These are phyloP conservation scores for Clarias batrachus DNA, from an alignment of 2,113 vertebrate species.

Conservation along the genomic window DNA sequence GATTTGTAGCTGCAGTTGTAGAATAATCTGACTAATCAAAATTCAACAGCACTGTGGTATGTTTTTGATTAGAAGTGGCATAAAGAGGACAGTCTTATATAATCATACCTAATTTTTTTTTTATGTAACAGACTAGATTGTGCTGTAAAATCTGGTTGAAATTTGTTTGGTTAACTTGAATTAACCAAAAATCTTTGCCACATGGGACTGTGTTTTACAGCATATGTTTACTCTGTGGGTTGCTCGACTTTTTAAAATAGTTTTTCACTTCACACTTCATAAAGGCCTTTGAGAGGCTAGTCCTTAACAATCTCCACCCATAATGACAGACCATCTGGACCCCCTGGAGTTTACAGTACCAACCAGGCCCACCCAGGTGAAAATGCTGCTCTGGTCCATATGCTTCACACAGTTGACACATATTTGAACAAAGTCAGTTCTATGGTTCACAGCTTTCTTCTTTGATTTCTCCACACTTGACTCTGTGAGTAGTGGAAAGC, in stretches of 20 bases:
- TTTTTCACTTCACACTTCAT: conserved; percentile 24
- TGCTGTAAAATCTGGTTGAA: not conserved
- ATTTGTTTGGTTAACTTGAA: not conserved
- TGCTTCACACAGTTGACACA: conserved; percentile 20
- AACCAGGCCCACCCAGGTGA: conserved; percentile 26
- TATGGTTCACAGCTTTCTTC: not conserved
- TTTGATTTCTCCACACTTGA: conserved; percentile 5
- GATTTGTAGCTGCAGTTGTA: not conserved
- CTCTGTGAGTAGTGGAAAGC: not conserved
- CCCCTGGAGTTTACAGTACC: conserved; percentile 18
- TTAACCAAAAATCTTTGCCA: not conserved
- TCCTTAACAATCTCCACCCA: conserved; percentile 5
- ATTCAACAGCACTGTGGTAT: not conserved
- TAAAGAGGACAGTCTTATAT: not conserved
- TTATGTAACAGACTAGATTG: not conserved
- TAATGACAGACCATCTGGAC: conserved; percentile 14
- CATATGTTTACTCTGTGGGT: conserved; percentile 26
- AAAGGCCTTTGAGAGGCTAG: conserved; percentile 35
- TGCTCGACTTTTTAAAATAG: not conserved
- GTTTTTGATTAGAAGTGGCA: not conserved
- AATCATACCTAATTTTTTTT: not conserved
- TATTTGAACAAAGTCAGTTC: not conserved
- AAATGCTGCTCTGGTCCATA: conserved; percentile 15
- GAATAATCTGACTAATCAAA: not conserved
- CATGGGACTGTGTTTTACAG: not conserved